Percentiles rank a stretch among this genome's conserved stretches.
Evolutionary conservation across 2,797 vertebrate genomes (phyloP).

Genomic region (Ibycter americanus): DNA sequence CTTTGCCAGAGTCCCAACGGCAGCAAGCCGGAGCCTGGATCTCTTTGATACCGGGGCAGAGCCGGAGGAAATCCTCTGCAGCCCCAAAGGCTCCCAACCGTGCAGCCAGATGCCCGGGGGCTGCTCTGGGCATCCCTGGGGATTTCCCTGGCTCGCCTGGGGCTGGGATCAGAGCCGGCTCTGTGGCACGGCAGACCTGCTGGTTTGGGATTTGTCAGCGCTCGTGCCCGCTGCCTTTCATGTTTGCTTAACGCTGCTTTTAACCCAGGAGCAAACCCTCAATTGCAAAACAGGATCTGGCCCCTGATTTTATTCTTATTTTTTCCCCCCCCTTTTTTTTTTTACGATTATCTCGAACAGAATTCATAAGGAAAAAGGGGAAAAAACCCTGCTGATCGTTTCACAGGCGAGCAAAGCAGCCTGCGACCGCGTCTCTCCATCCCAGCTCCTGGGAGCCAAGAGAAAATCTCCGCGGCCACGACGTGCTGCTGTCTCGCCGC

Average conservation of each 20-base stretch:
- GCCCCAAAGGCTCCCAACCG: not conserved
- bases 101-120: fast-evolving
- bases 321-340: fast-evolving
- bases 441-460: not conserved
- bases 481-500: fast-evolving
- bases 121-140: not conserved
- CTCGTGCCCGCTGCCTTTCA: not conserved
- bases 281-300: not conserved
- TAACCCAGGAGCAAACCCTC: not conserved
- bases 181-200: not conserved
- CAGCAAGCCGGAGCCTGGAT: not conserved
- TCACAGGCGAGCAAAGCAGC: not conserved
- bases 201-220: fast-evolving
- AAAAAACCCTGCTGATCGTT: not conserved
- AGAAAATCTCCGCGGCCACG: not conserved
- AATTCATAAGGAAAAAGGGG: not conserved
- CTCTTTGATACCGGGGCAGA: not conserved
- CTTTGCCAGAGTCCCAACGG: not conserved
- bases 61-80: not conserved
- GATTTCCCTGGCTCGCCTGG: not conserved
- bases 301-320: not conserved
- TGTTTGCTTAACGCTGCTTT: not conserved
- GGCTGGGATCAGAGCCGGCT: not conserved
- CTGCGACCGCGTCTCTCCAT: fast-evolving
- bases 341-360: not conserved